Evolutionary conservation across 2,797 vertebrate genomes (phyloP).

Genomic region (Pogonophryne albipinna): DNA sequence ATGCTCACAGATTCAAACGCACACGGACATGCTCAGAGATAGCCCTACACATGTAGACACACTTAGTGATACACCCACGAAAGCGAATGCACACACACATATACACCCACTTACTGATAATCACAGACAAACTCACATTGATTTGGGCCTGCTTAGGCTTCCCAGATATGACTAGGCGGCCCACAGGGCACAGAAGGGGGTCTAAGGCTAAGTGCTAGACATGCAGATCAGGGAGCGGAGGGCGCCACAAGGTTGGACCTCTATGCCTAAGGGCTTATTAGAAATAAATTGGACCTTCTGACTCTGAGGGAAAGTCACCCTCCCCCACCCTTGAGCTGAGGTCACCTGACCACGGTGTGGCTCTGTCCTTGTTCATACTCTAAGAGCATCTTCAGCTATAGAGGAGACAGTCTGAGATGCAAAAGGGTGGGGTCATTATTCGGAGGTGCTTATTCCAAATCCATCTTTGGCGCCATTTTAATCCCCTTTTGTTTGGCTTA

Average conservation of each 20-base stretch:
- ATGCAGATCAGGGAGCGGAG: slow-evolving; percentile 54
- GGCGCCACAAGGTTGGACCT: slow-evolving; percentile 48
- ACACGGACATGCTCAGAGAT: slow-evolving; percentile 61
- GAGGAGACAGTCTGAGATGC: slow-evolving; percentile 42
- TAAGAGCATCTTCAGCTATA: slow-evolving; percentile 8
- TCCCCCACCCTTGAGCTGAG: slow-evolving; percentile 28
- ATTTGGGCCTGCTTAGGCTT: slow-evolving; percentile 45
- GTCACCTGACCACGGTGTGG: slow-evolving; percentile 45
- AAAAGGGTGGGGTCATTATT: slow-evolving; percentile 43
- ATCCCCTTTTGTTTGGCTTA: slow-evolving; percentile 70
- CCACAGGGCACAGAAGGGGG: slow-evolving; percentile 29
- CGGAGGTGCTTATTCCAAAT: slow-evolving; percentile 63
- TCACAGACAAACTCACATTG: slow-evolving; percentile 52
- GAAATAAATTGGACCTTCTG: slow-evolving; percentile 28
- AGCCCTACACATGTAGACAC: slow-evolving; percentile 65
- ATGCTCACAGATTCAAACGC: slow-evolving; percentile 42
- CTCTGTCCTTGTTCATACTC: not conserved
- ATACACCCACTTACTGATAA: slow-evolving; percentile 57
- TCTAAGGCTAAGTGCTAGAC: slow-evolving; percentile 62
- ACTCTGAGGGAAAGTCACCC: slow-evolving; percentile 13
- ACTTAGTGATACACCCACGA: slow-evolving; percentile 40
- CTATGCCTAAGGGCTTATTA: not conserved
- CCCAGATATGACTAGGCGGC: slow-evolving; percentile 49
- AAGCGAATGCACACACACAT: slow-evolving; percentile 37
- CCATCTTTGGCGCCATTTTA: slow-evolving; percentile 69